Base-by-base conservation (phyloP, 1,140 invertebrate species). In the Panagrolaimus sp. region DNA sequence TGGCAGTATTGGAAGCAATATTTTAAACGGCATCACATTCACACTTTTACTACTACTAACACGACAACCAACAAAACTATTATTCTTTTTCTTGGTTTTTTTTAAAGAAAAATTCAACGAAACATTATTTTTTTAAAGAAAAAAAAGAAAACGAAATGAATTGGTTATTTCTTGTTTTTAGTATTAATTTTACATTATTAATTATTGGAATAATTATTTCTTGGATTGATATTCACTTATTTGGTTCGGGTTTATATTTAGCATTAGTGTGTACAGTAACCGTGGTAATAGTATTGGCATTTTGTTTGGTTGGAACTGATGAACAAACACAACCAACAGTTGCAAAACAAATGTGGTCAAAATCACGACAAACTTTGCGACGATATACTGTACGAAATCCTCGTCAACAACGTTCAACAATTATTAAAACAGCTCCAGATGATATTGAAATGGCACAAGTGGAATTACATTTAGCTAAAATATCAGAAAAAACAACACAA, bases 321-420 rank as follows among this genome's bases (percentile, higher is more conserved):
- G 70, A 71, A n/a, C 69, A 72, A 38, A 64, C 38, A 9, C 48
- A 71, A 38, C 69, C 69, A n/a, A 71, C 70, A n/a, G 70, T 71
- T 7, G 70, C 70, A 11, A 71, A 71, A 44, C 69, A 72, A 64
- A 63, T 71, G 69, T 70, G 68, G 65, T 70, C 69, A 14, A 70
- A 70, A 48, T 70, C 69, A 42, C 14, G 48, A 44, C 69, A 70
- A 43, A 70, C 69, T 14, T 20, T 70, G 5, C 2, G 69, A 27
- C 45, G 68, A n/a, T 70, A 70, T 45, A 69, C 51, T 13, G 27
- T 57, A 25, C 51, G 51, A 20, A 14, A 57, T 27, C 51, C 51
- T 44, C 63, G 63, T 11, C 48, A 53, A 23, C 13, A 25, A 53
- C 16, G 48, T 23, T 16, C 48, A 53, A 53, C 48, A 9, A 53